Evolutionary conservation across 2,797 vertebrate species (phyloP).

Genomic region (Coendou prehensilis): DNA sequence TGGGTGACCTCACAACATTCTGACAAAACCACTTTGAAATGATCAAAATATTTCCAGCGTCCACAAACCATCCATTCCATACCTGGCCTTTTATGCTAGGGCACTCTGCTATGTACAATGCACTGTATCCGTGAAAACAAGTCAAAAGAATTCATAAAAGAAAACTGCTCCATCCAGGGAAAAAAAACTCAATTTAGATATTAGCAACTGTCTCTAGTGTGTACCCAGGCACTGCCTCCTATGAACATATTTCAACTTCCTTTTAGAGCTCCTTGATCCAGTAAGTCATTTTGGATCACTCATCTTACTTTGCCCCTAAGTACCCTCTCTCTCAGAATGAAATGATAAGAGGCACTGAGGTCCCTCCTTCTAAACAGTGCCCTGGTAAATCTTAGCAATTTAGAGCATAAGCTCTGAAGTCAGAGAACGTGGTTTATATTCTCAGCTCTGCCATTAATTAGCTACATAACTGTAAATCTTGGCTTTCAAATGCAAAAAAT

Average conservation of each 20-base stretch:
- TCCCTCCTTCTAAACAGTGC: not conserved
- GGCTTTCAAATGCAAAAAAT: slow-evolving; percentile 8
- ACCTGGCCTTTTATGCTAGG: not conserved
- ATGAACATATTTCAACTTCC: not conserved
- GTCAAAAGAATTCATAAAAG: not conserved
- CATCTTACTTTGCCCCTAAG: not conserved
- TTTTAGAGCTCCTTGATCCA: slow-evolving; percentile 8
- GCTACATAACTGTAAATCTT: slow-evolving; percentile 18
- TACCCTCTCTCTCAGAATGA: slow-evolving; percentile 35
- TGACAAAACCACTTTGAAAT: slow-evolving; percentile 19
- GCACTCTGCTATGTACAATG: not conserved
- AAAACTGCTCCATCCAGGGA: not conserved
- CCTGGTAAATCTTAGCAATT: not conserved
- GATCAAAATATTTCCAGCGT: slow-evolving; percentile 41
- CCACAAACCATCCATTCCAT: not conserved
- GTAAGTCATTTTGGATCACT: not conserved
- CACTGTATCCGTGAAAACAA: not conserved
- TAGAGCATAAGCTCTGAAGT: not conserved
- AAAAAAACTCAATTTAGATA: not conserved
- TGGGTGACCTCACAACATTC: not conserved
- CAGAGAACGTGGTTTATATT: not conserved
- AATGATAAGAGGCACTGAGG: not conserved
- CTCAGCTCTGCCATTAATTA: not conserved
- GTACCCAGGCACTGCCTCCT: not conserved
- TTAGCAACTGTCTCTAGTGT: not conserved